Percentiles rank a stretch among this genome's conserved stretches.
Evolutionary conservation across 2,888 invertebrate genomes (phyloP).

Genomic region (Tenodera sinensis): DNA sequence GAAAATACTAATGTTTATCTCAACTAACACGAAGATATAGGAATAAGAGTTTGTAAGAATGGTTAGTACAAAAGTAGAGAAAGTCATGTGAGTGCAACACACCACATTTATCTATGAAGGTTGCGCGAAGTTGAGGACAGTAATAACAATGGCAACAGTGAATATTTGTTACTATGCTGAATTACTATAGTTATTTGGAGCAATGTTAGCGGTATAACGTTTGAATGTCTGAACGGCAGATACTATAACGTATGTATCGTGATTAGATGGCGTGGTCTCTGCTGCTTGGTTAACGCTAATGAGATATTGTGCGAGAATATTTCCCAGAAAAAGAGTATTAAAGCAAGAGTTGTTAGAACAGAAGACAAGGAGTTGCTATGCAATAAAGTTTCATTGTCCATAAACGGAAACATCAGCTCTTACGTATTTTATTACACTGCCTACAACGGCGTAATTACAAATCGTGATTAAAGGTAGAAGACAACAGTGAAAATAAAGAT

Average conservation of each 20-base stretch:
- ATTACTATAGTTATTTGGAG: too few relatives aligned
- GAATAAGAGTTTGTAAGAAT: too few relatives aligned
- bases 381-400: background rate
- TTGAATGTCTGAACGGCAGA: background rate
- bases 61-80: too few relatives aligned
- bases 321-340: background rate
- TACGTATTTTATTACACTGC: background rate
- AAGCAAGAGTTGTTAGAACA: background rate
- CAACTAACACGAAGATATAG: too few relatives aligned
- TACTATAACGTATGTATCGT: background rate
- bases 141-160: too few relatives aligned
- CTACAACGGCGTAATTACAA: background rate
- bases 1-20: too few relatives aligned
- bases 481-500: background rate
- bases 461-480: background rate
- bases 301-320: background rate
- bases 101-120: too few relatives aligned
- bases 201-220: background rate
- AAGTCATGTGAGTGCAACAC: too few relatives aligned
- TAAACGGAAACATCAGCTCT: background rate
- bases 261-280: background rate
- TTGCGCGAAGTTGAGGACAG: too few relatives aligned
- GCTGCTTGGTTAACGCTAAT: background rate
- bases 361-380: background rate
- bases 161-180: too few relatives aligned